A percentile compares a stretch with the other conserved stretches of the same genome.
phyloP scores from a whole-genome alignment of 2,888 invertebrate species.

The Zelleria hepariella region DNA sequence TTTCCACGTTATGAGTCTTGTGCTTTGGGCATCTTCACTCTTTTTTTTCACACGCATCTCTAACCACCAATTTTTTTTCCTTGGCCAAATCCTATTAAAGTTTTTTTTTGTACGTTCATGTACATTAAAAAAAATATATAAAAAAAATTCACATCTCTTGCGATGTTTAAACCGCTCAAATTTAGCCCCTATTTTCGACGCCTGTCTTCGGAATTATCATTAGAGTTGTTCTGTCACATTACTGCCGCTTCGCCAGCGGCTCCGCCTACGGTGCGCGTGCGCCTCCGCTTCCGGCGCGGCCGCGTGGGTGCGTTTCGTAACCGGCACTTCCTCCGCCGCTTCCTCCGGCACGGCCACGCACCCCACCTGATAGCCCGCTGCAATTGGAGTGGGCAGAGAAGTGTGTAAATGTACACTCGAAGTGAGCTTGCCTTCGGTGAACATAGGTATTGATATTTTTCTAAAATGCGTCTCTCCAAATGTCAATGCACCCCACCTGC shows the following conservation, averaged over 20 bases:
- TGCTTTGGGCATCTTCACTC: too few relatives aligned
- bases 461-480: too few relatives aligned
- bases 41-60: too few relatives aligned
- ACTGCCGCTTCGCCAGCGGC: conserved; percentile 13
- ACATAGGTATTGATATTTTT: background rate
- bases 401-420: background rate
- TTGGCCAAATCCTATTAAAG: background rate
- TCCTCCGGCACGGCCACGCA: conserved; percentile 27
- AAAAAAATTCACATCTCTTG: too few relatives aligned
- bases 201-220: background rate
- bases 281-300: conserved; percentile 54
- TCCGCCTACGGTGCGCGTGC: conserved; percentile 28
- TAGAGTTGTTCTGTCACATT: background rate
- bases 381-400: background rate
- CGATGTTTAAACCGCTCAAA: too few relatives aligned
- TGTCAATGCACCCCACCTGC: too few relatives aligned
- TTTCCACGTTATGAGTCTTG: too few relatives aligned
- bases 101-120: background rate
- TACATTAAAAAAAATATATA: too few relatives aligned
- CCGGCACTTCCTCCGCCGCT: conserved; percentile 49
- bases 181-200: background rate
- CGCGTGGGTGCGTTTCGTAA: conserved; percentile 58
- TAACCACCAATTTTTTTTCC: background rate
- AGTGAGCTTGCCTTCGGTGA: background rate
- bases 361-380: background rate